These are phyloP conservation scores for Ostrea denselamellosa DNA, from an alignment of 1,140 invertebrate genomes.

Conservation along the genomic window DNA sequence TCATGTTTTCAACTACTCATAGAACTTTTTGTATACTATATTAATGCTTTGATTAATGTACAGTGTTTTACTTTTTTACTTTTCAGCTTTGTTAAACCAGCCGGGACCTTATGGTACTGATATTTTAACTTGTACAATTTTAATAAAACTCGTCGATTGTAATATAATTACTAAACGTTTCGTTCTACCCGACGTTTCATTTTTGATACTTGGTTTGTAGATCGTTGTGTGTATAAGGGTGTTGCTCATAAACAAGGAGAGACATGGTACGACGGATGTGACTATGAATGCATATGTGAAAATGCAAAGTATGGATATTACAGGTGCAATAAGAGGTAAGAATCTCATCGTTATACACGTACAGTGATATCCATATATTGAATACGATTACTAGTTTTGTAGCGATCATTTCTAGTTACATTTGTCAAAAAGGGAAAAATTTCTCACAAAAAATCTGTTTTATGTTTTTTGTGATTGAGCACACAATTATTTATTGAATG, in stretches of 20 bases:
- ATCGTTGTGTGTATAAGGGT: slow-evolving; percentile 70
- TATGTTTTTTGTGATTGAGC: too few relatives aligned
- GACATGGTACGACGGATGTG: slow-evolving; percentile 67
- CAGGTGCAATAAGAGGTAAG: slow-evolving; percentile 65
- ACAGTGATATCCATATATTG: not conserved
- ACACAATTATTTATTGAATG: too few relatives aligned
- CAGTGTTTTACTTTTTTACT: slow-evolving; percentile 25
- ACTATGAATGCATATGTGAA: slow-evolving; percentile 69
- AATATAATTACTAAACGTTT: too few relatives aligned
- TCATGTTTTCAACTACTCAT: not conserved
- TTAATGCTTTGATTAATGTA: not conserved
- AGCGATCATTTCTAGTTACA: too few relatives aligned
- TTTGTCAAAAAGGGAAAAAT: too few relatives aligned
- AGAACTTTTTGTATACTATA: not conserved
- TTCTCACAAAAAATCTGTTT: too few relatives aligned
- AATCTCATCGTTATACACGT: not conserved
- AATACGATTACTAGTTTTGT: too few relatives aligned
- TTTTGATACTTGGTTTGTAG: slow-evolving; percentile 6
- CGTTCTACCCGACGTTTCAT: too few relatives aligned
- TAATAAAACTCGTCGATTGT: not conserved
- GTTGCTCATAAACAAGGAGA: slow-evolving; percentile 66
- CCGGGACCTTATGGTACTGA: not conserved
- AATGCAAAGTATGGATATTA: slow-evolving; percentile 69
- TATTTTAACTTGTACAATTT: not conserved
- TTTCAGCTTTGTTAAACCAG: slow-evolving; percentile 44